phyloP scores from a whole-genome alignment of 2,888 invertebrate species.

The Chromoteleia sp. region DNA sequence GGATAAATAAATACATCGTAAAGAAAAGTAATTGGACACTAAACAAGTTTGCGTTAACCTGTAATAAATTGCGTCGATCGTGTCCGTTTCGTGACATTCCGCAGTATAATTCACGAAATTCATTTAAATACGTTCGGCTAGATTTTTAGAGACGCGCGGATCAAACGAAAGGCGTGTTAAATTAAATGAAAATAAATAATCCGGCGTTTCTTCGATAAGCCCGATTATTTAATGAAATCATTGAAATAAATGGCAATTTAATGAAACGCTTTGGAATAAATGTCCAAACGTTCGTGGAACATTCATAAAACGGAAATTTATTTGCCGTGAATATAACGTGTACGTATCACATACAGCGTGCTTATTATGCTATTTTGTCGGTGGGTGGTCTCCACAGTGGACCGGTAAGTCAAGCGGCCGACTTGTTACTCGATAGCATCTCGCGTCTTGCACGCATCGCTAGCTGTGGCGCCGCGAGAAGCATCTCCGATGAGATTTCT shows the following conservation, averaged over 20 bases:
- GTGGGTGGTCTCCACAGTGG: constrained; percentile 80
- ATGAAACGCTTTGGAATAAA: constrained; percentile 60
- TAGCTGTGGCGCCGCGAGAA: constrained; percentile 78
- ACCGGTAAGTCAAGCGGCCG: constrained; percentile 77
- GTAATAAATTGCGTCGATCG: constrained; percentile 48
- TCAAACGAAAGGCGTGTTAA: constrained; percentile 38
- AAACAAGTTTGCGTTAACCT: constrained; percentile 43
- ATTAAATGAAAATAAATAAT: constrained; percentile 33
- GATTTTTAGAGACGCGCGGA: constrained; percentile 15
- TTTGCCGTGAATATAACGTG: constrained; percentile 62
- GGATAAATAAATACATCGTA: constrained; percentile 42
- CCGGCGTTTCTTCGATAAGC: constrained; percentile 11
- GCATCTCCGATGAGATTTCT: constrained; percentile 74
- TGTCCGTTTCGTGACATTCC: constrained; percentile 31
- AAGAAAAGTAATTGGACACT: constrained; percentile 56
- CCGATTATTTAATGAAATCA: constrained; percentile 62
- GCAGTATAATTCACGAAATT: constrained; percentile 35
- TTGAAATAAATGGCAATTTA: constrained; percentile 61
- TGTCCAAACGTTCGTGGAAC: constrained; percentile 56
- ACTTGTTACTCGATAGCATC: constrained; percentile 80
- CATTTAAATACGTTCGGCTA: constrained; percentile 34
- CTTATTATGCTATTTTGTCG: constrained; percentile 81
- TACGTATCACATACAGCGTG: constrained; percentile 69
- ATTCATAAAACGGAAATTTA: constrained; percentile 69
- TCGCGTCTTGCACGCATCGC: constrained; percentile 78